Evolutionary conservation across 2,113 vertebrate genomes (phyloP).

Genomic region (Lichenostomus cassidix): DNA sequence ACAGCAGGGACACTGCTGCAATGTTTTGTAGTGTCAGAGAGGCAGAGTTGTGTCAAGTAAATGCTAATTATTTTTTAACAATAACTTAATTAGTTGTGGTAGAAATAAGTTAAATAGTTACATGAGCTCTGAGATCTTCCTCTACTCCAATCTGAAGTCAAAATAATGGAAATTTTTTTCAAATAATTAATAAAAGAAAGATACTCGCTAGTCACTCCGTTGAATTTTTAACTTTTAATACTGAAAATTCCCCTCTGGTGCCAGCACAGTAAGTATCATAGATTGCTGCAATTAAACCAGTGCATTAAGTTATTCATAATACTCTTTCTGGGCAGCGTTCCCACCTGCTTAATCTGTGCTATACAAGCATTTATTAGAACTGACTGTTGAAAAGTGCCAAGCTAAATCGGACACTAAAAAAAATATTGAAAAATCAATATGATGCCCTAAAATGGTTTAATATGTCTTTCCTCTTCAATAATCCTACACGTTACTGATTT

Average conservation of each 20-base stretch:
- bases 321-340: slow-evolving; percentile 68
- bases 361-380: slow-evolving; percentile 43
- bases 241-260: slow-evolving; percentile 47
- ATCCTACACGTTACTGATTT: slow-evolving; percentile 41
- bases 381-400: slow-evolving; percentile 58
- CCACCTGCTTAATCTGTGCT: slow-evolving; percentile 62
- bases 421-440: slow-evolving; percentile 17
- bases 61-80: neutral
- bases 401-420: slow-evolving; percentile 14
- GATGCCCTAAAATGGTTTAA: slow-evolving; percentile 62
- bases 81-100: neutral
- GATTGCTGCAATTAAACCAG: slow-evolving; percentile 68
- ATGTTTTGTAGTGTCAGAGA: neutral
- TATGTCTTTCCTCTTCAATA: slow-evolving; percentile 58
- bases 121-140: neutral
- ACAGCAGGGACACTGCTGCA: neutral
- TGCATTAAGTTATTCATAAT: slow-evolving; percentile 70
- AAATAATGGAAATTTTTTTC: neutral
- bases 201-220: neutral
- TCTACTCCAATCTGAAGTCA: neutral
- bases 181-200: neutral
- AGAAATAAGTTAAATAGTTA: neutral
- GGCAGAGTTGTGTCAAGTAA: neutral
- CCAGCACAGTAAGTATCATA: slow-evolving; percentile 67
- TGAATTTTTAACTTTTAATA: slow-evolving; percentile 47